Evolutionary conservation across 2,888 invertebrate genomes (phyloP).

Genomic region (Tipula lateralis): DNA sequence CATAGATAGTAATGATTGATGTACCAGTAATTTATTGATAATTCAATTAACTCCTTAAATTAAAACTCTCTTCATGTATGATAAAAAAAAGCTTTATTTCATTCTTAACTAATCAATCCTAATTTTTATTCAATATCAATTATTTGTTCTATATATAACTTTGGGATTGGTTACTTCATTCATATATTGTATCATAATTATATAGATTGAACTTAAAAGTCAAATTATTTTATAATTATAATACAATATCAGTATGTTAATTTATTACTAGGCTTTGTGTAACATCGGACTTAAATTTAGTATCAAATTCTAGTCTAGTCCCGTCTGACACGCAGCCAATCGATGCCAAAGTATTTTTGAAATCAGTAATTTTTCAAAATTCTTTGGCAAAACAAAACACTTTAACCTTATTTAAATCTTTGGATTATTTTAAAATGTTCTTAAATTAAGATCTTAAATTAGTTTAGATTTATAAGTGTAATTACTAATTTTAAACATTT

Average conservation of each 20-base stretch:
- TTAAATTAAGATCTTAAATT: not conserved
- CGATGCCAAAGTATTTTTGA: not conserved
- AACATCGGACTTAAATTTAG: not conserved
- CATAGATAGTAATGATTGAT: not conserved
- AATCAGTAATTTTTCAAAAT: not conserved
- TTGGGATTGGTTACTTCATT: slow-evolving; percentile 25
- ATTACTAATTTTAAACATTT: not conserved
- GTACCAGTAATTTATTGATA: not conserved
- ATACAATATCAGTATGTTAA: not conserved
- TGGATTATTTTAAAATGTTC: not conserved
- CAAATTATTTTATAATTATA: not conserved
- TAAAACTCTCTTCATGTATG: not conserved
- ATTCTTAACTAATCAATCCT: slow-evolving; percentile 25
- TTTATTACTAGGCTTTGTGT: not conserved
- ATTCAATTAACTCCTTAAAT: not conserved
- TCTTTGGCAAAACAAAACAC: not conserved
- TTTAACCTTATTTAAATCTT: not conserved
- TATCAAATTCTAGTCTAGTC: not conserved
- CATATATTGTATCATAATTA: not conserved
- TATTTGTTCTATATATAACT: not conserved
- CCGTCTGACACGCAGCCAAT: not conserved
- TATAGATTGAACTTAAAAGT: not conserved
- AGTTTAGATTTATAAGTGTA: not conserved
- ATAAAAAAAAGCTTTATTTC: slow-evolving; percentile 26
- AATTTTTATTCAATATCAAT: not conserved